Base-by-base conservation (phyloP, 2,888 invertebrate species). In the Cyaniris semiargus region DNA sequence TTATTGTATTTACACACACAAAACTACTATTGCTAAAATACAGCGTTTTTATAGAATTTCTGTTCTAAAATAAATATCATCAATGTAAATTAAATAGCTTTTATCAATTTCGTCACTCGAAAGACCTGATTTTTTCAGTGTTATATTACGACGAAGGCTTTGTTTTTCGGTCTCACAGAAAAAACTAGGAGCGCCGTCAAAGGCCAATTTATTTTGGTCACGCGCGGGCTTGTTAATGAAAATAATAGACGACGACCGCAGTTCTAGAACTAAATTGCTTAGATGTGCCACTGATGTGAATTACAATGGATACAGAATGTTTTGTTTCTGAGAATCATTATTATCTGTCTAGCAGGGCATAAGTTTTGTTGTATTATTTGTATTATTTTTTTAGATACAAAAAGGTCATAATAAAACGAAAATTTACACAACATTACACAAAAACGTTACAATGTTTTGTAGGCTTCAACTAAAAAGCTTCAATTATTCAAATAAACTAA, bases 181-280 rank as follows among this genome's bases (percentile, higher is more conserved):
- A 83, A 83, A 82, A 82, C 83, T 80, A 81, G 80, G 84, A 83
- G 80, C 76, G 80, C 79, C 83, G 83, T 86, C 86, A 85, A 86
- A 87, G 85, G 83, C 82, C 85, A 87, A 85, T 90, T 89, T 90
- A 90, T 90, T 90, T 89, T 83, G 86, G 88, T 90, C 91, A 91
- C 90, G 90, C 84, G 83, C 84, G 76, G 78, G 83, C 84, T 86
- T 87, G 89, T 88, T 90, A 91, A 90, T 90, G 89, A 90, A 90
- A 90, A 91, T 90, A 90, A 90, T 90, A 87, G 86, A 83, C 86
- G 86, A 87, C 86, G 87, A 88, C 87, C 86, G 86, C 82, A 82
- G 80, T 80, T 85, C 81, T 81, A 80, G 86, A 88, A 82, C 84
- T 85, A 84, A 84, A 83, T 83, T 83, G 81, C 83, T 82, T 82